A percentile compares a stretch with the other conserved stretches of the same genome.
phyloP scores from a whole-genome alignment of 2,797 vertebrate species.

The Aldrovandia affinis region DNA sequence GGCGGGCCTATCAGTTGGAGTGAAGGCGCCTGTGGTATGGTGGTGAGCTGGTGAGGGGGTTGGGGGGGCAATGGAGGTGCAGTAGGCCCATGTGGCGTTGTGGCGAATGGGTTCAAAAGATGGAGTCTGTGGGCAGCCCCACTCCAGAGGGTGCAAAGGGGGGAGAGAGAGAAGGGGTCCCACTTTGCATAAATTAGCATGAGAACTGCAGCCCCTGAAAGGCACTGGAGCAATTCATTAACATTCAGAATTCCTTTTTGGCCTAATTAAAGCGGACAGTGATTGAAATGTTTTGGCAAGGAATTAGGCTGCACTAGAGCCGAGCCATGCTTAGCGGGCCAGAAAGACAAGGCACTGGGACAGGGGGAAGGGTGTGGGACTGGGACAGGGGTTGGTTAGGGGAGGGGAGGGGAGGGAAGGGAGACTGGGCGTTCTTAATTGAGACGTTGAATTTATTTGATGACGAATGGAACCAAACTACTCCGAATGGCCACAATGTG shows the following conservation, averaged over 20 bases:
- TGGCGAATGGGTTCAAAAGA: conserved; percentile 34
- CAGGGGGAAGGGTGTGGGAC: neutral
- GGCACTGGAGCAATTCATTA: conserved; percentile 68
- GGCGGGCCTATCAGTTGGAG: neutral
- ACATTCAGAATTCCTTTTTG: conserved; percentile 69
- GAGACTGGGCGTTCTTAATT: conserved; percentile 26
- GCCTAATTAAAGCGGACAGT: conserved; percentile 65
- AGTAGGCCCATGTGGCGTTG: conserved; percentile 28
- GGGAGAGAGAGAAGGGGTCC: conserved; percentile 38
- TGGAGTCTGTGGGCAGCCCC: conserved; percentile 51
- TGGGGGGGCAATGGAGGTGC: neutral
- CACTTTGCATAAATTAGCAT: conserved; percentile 73
- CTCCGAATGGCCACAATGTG: conserved; percentile 5
- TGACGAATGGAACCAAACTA: conserved; percentile 31
- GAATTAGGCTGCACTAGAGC: conserved; percentile 31
- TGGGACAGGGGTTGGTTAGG: neutral
- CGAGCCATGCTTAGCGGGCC: conserved; percentile 54
- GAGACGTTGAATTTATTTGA: conserved; percentile 38
- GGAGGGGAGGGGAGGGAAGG: neutral
- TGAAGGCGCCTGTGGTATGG: neutral
- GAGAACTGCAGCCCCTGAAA: conserved; percentile 62
- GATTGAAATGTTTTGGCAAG: conserved; percentile 47
- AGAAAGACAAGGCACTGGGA: conserved; percentile 43
- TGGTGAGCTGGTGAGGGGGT: neutral
- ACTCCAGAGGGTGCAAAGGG: conserved; percentile 12